Conservation (phyloP, 2,888 invertebrate species). For the Apeira syringaria region DNA sequence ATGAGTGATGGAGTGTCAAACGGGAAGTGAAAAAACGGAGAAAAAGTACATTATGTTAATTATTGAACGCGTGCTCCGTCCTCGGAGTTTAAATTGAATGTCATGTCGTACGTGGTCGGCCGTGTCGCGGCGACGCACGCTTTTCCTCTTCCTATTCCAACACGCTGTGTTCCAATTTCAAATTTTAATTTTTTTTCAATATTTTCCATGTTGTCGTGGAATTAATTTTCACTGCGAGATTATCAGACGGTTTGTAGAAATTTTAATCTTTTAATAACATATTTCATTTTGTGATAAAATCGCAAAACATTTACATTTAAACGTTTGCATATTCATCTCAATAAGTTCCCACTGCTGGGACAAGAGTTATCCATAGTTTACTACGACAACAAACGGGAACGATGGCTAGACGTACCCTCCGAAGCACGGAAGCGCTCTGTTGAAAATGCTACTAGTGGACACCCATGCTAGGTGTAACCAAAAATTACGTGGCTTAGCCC, state of each 20-base stretch:
- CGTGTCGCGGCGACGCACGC: slow-evolving; percentile 50
- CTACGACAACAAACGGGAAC: too few relatives aligned
- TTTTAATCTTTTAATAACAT: too few relatives aligned
- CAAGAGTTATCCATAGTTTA: too few relatives aligned
- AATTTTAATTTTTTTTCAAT: slow-evolving; percentile 48
- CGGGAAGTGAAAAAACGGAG: slow-evolving; percentile 80
- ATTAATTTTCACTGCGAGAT: slow-evolving; percentile 17
- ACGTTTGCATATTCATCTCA: too few relatives aligned
- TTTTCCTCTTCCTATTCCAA: slow-evolving; percentile 51
- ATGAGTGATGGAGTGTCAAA: slow-evolving; percentile 84
- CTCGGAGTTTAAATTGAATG: slow-evolving; percentile 81
- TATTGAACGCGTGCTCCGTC: slow-evolving; percentile 73
- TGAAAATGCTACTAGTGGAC: too few relatives aligned
- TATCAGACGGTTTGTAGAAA: slow-evolving; percentile 3
- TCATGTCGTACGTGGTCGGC: slow-evolving; percentile 65
- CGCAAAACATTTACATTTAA: too few relatives aligned
- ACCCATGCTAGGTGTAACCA: too few relatives aligned
- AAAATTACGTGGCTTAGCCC: too few relatives aligned
- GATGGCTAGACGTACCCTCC: too few relatives aligned
- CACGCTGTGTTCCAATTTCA: slow-evolving; percentile 41
- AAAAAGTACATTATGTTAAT: slow-evolving; percentile 83
- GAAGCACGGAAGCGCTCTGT: too few relatives aligned
- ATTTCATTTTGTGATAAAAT: too few relatives aligned
- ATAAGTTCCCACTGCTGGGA: too few relatives aligned
- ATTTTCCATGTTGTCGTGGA: slow-evolving; percentile 15